Conservation (phyloP, 64 coral and sea anemone genomes). For the Stylophora pistillata region DNA sequence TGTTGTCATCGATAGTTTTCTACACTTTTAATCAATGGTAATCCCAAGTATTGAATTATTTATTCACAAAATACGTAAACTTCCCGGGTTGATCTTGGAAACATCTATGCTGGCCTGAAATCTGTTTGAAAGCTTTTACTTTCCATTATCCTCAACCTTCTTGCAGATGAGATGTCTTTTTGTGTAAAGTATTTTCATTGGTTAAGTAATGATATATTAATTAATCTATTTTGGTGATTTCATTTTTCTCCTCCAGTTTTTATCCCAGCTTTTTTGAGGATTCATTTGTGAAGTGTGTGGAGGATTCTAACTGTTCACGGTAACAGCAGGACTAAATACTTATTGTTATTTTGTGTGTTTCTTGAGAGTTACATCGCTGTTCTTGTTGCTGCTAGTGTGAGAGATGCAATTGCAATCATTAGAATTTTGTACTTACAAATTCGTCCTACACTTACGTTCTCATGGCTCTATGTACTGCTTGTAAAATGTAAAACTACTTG, state of each 20-base stretch:
- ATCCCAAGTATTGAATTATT: no score
- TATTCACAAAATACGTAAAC: no score
- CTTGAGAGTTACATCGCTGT: no score
- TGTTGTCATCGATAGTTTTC: neutral
- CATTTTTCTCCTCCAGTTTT: conserved; percentile 64
- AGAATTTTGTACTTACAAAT: neutral
- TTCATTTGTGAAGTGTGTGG: conserved; percentile 71
- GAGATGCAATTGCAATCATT: no score
- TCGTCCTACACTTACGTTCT: neutral
- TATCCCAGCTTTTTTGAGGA: conserved; percentile 95
- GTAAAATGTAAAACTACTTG: no score
- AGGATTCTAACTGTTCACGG: conserved; percentile 64
- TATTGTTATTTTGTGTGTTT: neutral
- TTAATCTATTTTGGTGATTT: neutral
- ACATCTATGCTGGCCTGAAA: no score
- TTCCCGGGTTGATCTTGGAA: no score
- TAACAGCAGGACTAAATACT: neutral
- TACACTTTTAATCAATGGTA: neutral
- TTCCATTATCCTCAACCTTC: no score
- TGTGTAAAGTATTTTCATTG: neutral
- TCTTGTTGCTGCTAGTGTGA: no score
- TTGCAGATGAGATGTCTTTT: no score
- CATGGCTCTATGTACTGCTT: no score
- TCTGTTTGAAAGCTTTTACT: no score
- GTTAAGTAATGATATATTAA: neutral